Base-by-base conservation (phyloP, 1,140 invertebrate genomes). In the Caligus rogercresseyi region DNA sequence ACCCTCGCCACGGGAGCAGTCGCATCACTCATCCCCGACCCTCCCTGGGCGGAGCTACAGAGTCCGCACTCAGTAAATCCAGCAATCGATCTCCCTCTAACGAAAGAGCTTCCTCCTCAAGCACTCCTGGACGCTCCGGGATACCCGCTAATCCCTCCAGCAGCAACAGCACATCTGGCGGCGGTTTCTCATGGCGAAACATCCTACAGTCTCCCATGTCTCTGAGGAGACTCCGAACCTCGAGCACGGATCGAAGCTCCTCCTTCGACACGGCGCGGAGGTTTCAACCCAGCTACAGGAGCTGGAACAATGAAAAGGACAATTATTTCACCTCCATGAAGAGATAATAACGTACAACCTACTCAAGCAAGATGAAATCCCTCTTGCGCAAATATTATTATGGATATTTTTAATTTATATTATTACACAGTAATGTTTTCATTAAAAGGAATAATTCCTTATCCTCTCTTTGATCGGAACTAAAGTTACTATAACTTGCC, bases 221-320 rank as follows among this genome's bases (percentile, higher is more conserved):
- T 2, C 20, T 54, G n/a, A 14, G 61, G 43, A 18, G 61, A 18
- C 53, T 11, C 19, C 16, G 43, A 3, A 62, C 61, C 1, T 23
- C 43, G 52, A 57, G 51, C 52, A 57, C 16, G n/a, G 51, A 57
- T 20, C 52, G 61, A 3, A 55, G 51, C 16, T 20, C 52, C 1
- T 19, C 24, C 25, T 62, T 57, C 31, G 51, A 62, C 25, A n/a
- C 3, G 3, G 31, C 20, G 4, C 14, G 21, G 19, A 21, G 61
- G 14, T 54, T 62, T 13, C 25, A 20, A 18, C 43, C 53, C 2
- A 16, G 18, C 1, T 62, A 55, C 20, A 60, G 61, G 25, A 62
- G 61, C 16, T 55, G 43, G 53, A 55, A 62, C 31, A 43, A 43
- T 23, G 61, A 57, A 55, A 62, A 62, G 14, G 43, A 54, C 18